Conservation (phyloP, 2,113 vertebrate species). For the Chauna torquata region DNA sequence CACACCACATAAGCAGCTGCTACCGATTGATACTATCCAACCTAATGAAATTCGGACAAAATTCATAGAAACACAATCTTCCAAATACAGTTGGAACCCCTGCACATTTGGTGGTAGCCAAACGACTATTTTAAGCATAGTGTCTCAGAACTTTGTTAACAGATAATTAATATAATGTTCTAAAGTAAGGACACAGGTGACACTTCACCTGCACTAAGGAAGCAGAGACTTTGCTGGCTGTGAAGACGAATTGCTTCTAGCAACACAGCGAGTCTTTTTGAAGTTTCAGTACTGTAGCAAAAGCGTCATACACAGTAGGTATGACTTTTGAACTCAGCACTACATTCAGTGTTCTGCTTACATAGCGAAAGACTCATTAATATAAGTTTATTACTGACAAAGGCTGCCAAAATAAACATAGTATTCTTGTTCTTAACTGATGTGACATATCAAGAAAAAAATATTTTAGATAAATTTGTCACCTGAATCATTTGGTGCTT, state of each 20-base stretch:
- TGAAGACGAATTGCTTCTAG: not conserved
- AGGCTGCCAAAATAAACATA: slow-evolving; percentile 48
- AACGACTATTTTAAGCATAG: fast-evolving
- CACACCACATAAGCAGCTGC: not conserved
- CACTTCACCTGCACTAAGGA: fast-evolving
- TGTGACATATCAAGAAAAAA: not conserved
- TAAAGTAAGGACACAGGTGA: not conserved
- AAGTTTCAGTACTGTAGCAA: not conserved
- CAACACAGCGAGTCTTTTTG: fast-evolving
- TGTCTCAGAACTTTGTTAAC: not conserved
- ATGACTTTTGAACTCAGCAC: not conserved
- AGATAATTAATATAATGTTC: not conserved
- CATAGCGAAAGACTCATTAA: not conserved
- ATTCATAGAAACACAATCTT: not conserved
- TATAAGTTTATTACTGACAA: slow-evolving; percentile 33
- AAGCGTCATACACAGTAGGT: not conserved
- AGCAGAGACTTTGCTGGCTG: not conserved
- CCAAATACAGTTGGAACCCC: not conserved
- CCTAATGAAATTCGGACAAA: not conserved
- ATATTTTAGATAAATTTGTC: not conserved
- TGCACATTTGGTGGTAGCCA: not conserved
- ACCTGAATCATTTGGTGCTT: not conserved
- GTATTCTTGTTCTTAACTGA: slow-evolving; percentile 38
- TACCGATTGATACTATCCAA: not conserved
- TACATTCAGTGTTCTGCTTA: not conserved